Conservation (phyloP, 1,140 invertebrate genomes). For the Drosophila simulans region DNA sequence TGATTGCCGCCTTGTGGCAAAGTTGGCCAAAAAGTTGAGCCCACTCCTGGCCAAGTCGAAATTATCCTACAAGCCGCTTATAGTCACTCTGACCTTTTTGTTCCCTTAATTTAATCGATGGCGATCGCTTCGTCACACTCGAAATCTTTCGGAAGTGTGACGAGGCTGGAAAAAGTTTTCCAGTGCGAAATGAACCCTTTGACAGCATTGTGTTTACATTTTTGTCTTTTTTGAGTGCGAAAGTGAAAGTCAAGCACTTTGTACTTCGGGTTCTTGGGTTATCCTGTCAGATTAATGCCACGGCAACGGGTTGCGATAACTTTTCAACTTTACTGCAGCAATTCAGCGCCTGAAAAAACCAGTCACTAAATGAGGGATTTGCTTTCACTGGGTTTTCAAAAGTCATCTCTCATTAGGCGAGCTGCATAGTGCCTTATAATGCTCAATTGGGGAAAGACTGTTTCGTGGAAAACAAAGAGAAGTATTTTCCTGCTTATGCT, state of each 20-base stretch:
- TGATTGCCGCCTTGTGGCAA: conserved; percentile 44
- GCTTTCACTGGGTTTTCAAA: background rate
- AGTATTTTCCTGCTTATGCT: conserved; percentile 15
- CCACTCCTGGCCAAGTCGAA: conserved; percentile 24
- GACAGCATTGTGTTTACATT: conserved; percentile 15
- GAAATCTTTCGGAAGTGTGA: conserved; percentile 28
- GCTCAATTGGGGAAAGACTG: background rate
- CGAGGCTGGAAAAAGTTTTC: conserved; percentile 28
- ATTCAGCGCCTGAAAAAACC: background rate
- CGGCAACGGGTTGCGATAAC: background rate
- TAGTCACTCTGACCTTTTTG: conserved; percentile 5
- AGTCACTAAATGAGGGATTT: conserved; percentile 8
- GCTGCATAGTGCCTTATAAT: background rate
- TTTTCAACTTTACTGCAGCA: background rate
- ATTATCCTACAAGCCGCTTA: conserved; percentile 28
- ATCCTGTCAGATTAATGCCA: conserved; percentile 22
- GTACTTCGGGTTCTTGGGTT: conserved; percentile 9
- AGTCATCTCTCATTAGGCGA: background rate
- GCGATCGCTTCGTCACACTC: conserved; percentile 23
- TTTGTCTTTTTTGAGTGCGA: conserved; percentile 3
- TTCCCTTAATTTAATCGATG: conserved; percentile 55
- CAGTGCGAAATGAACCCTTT: conserved; percentile 33
- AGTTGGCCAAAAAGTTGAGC: conserved; percentile 20
- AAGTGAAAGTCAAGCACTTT: conserved; percentile 48
- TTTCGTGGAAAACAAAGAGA: conserved; percentile 16